Evolutionary conservation across 2,797 vertebrate genomes (phyloP), one percentile per base, ranked within the genome.

Genomic region (Mareca strepera): DNA sequence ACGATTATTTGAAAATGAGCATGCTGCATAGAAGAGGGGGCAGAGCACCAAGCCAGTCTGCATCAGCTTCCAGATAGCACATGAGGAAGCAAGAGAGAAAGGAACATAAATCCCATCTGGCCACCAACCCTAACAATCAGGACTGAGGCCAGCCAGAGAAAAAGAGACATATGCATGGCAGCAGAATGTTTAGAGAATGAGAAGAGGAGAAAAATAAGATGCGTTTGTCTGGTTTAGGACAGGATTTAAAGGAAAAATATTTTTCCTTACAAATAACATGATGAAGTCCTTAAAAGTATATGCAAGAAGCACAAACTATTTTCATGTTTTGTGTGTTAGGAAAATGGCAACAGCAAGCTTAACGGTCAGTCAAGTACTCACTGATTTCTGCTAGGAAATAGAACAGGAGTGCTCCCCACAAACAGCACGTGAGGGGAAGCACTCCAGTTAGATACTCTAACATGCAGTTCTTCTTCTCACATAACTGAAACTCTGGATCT

Each of bases 81-180:
- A 94, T 7, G 72, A 91, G 83, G 90, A 94, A 93, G 83, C 88
- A 92, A 94, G 75, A 93, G 59, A 89, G 83, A 95, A 93, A 90
- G 86, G 83, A 94, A 96, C 62, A 92, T 62, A 94, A 93, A 94
- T 88, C 82, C 96, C 92, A 97, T 96, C 91, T 96, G 95, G 95
- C 78, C 83, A 94, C 73, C 82, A 94, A 91, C 33, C 73, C 93
- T 90, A 90, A 92, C 58, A 95, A 95, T 52, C 58, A 94, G 94
- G 90, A 94, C 68, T 33, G 81, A 39, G 64, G 94, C 96, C 94
- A 96, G 90, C 15, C 78, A 90, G 53, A 90, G 64, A 92, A 86
- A 63, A 3, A 91, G 67, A 96, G 72, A 92, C 93, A 95, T 90
- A 96, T 92, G 95, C 56, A 92, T 3, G 17, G 96, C 92, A 96